Percentiles rank a stretch among this genome's conserved stretches.
Evolutionary conservation across 2,113 vertebrate genomes (phyloP).

Genomic region (Rhodinocichla rosea): DNA sequence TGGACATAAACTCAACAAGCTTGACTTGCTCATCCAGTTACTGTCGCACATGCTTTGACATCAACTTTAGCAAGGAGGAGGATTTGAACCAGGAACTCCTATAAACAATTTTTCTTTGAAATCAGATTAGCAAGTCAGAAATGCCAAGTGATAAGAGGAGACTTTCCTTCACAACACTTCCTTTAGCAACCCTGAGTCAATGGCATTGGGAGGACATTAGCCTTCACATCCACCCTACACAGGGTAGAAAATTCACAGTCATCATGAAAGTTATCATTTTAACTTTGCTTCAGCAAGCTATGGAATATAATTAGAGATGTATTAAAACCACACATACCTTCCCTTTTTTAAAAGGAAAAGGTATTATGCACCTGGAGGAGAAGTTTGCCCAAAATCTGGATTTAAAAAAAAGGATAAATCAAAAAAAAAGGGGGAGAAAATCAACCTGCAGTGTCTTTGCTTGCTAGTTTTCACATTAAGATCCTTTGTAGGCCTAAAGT

Average conservation of each 20-base stretch:
- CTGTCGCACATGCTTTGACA: background rate
- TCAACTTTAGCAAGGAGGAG: constrained; percentile 1
- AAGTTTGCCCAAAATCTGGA: background rate
- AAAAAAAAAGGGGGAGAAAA: background rate
- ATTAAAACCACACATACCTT: background rate
- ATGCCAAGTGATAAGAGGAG: background rate
- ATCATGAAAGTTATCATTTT: background rate
- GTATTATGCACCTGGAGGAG: background rate
- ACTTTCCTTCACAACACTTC: background rate
- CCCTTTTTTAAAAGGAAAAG: background rate
- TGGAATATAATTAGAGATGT: background rate
- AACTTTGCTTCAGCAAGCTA: background rate
- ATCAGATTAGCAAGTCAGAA: constrained; percentile 49
- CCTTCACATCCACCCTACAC: background rate
- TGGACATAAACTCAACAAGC: constrained; percentile 19
- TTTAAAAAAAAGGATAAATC: background rate
- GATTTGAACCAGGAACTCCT: constrained; percentile 55
- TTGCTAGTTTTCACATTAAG: background rate
- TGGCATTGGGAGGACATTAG: background rate
- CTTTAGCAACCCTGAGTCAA: background rate
- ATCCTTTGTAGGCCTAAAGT: background rate
- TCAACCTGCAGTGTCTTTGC: background rate
- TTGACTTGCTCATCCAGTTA: constrained; percentile 51
- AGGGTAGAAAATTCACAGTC: background rate
- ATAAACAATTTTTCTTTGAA: constrained; percentile 31